Evolutionary conservation across 2,888 invertebrate species (phyloP).

Genomic region (Fragum fragum): DNA sequence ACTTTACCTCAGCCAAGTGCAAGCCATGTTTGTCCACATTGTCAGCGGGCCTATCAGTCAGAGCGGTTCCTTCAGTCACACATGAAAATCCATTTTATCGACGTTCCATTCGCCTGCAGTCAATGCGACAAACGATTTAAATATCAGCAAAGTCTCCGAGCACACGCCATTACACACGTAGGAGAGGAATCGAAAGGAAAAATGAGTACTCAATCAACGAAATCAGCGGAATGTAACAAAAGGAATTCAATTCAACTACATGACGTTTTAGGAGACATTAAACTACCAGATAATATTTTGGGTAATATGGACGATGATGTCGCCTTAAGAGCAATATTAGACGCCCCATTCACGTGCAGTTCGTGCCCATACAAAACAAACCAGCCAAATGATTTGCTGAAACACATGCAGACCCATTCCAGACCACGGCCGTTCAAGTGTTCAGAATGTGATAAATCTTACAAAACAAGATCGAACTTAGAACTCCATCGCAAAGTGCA

Average conservation of each 20-base stretch:
- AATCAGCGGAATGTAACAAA: slow-evolving; percentile 8
- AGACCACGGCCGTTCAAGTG: slow-evolving; percentile 39
- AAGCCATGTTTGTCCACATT: slow-evolving; percentile 26
- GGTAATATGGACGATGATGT: background rate
- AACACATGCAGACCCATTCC: slow-evolving; percentile 52
- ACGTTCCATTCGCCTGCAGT: slow-evolving; percentile 38
- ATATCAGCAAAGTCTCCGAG: slow-evolving; percentile 38
- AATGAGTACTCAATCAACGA: background rate
- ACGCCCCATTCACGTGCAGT: slow-evolving; percentile 41
- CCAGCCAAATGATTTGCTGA: slow-evolving; percentile 39
- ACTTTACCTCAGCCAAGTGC: background rate
- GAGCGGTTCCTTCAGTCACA: slow-evolving; percentile 39
- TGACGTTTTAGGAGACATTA: background rate
- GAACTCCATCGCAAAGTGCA: slow-evolving; percentile 48
- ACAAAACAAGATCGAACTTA: slow-evolving; percentile 38
- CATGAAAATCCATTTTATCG: slow-evolving; percentile 43
- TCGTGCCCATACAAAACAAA: slow-evolving; percentile 46
- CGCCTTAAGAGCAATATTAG: background rate
- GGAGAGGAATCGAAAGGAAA: slow-evolving; percentile 29
- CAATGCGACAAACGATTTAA: slow-evolving; percentile 54
- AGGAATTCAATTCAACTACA: background rate
- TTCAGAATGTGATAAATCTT: slow-evolving; percentile 40
- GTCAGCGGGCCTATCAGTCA: slow-evolving; percentile 39
- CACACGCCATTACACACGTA: slow-evolving; percentile 48
- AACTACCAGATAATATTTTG: background rate